Evolutionary conservation across 2,113 vertebrate genomes (phyloP).

Genomic region (Murina feae): DNA sequence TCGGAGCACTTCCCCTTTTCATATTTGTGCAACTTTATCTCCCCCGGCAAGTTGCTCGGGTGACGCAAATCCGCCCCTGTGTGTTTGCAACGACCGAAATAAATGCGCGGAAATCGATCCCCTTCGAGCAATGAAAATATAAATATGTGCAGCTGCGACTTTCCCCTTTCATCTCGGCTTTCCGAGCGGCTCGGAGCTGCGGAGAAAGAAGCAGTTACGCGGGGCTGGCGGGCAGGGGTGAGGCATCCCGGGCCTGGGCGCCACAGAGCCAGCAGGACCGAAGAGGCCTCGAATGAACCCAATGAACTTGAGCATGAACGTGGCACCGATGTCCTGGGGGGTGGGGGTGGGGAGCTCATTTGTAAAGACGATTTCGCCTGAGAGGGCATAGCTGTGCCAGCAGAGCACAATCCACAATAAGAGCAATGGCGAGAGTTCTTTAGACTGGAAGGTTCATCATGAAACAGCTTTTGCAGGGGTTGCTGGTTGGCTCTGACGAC

Average conservation of each 20-base stretch:
- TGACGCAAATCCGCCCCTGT: constrained; percentile 99
- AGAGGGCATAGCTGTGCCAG: not conserved
- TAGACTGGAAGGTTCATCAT: not conserved
- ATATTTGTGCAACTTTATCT: constrained; percentile 99
- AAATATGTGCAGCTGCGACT: constrained; percentile 92
- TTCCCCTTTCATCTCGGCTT: constrained; percentile 88
- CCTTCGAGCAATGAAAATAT: constrained; percentile 91
- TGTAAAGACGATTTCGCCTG: not conserved
- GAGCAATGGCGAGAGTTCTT: not conserved
- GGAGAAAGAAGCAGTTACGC: constrained; percentile 29
- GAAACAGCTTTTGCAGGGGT: not conserved
- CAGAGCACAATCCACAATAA: not conserved
- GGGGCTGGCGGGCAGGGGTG: not conserved
- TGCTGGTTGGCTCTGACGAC: not conserved
- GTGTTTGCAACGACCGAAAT: constrained; percentile 94
- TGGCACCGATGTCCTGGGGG: not conserved
- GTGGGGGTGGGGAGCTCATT: not conserved
- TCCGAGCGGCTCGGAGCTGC: constrained; percentile 77
- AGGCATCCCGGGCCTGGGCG: not conserved
- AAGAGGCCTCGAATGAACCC: not conserved
- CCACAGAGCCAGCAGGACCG: not conserved
- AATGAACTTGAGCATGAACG: not conserved
- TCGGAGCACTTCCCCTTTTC: constrained; percentile 95
- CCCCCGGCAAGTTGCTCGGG: constrained; percentile 91
- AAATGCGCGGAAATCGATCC: constrained; percentile 93